Evolutionary conservation across 2,797 vertebrate species (phyloP).

Genomic region (Sternarchorhynchus goeldii): DNA sequence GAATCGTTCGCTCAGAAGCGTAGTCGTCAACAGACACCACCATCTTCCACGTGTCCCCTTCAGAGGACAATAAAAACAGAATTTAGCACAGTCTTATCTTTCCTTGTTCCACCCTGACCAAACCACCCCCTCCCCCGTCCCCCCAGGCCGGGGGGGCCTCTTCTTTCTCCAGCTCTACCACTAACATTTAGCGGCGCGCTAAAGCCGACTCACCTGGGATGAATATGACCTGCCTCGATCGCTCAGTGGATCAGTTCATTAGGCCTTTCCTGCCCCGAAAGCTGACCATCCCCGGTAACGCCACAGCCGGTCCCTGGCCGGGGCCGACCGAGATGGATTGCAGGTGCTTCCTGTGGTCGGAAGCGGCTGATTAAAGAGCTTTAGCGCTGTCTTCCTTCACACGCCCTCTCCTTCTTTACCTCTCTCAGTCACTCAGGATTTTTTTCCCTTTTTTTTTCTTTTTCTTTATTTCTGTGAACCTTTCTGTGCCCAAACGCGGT

Average conservation of each 20-base stretch:
- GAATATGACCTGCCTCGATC: constrained; percentile 65
- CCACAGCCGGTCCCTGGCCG: constrained; percentile 58
- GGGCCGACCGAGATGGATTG: constrained; percentile 65
- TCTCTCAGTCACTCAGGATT: constrained; percentile 14
- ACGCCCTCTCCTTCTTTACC: constrained; percentile 39
- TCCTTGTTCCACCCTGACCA: not conserved
- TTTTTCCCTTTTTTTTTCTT: constrained; percentile 15
- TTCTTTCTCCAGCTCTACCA: constrained; percentile 61
- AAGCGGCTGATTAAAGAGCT: constrained; percentile 64
- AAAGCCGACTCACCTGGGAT: constrained; percentile 66
- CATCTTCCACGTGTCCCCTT: not conserved
- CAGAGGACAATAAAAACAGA: constrained; percentile 17
- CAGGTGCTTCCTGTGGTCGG: constrained; percentile 71
- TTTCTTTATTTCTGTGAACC: not conserved
- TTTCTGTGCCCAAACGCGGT: no score
- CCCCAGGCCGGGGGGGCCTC: not conserved
- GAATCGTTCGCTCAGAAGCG: constrained; percentile 14
- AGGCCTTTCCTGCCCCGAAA: constrained; percentile 65
- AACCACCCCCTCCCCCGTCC: not conserved
- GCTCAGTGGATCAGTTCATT: constrained; percentile 72
- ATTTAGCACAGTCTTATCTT: constrained; percentile 6
- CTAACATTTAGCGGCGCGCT: constrained; percentile 52
- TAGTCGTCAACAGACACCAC: not conserved
- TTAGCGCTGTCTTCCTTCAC: constrained; percentile 51
- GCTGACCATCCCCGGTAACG: constrained; percentile 60